Percentiles rank a stretch among this genome's conserved stretches.
These are phyloP conservation scores for Diabrotica balteata DNA, from an alignment of 2,888 invertebrate genomes.

Conservation along the genomic window DNA sequence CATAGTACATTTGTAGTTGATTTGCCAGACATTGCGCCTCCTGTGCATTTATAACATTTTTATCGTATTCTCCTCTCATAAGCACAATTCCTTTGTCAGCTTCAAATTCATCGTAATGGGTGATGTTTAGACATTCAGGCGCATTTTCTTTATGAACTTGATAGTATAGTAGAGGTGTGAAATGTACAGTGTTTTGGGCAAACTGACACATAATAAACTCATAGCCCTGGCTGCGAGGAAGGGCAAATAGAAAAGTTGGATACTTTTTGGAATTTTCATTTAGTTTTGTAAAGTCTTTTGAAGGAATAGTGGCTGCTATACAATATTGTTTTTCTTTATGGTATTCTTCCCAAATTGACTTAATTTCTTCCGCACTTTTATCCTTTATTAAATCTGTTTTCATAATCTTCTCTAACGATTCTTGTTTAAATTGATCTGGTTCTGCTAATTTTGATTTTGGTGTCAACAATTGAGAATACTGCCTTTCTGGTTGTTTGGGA, in stretches of 20 bases:
- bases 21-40: constrained; percentile 89
- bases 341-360: constrained; percentile 80
- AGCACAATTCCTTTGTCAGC: constrained; percentile 76
- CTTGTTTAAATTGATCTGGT: constrained; percentile 51
- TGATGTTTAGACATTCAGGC: constrained; percentile 83
- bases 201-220: constrained; percentile 86
- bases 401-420: constrained; percentile 73
- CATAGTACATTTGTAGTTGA: constrained; percentile 85
- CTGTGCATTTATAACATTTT: constrained; percentile 74
- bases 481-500: constrained; percentile 55
- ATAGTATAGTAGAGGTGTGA: constrained; percentile 84
- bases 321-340: constrained; percentile 73
- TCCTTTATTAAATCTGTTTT: constrained; percentile 77
- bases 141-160: constrained; percentile 90
- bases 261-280: constrained; percentile 66
- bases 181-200: constrained; percentile 75
- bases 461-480: constrained; percentile 70
- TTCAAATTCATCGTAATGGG: constrained; percentile 78
- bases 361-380: constrained; percentile 75
- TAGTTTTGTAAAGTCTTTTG: constrained; percentile 67
- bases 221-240: constrained; percentile 83
- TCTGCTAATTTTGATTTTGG: constrained; percentile 63
- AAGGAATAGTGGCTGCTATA: constrained; percentile 76
- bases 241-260: constrained; percentile 79
- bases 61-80: constrained; percentile 88